These are phyloP conservation scores for Petromus typicus DNA, from an alignment of 2,113 vertebrate species.

Conservation along the genomic window DNA sequence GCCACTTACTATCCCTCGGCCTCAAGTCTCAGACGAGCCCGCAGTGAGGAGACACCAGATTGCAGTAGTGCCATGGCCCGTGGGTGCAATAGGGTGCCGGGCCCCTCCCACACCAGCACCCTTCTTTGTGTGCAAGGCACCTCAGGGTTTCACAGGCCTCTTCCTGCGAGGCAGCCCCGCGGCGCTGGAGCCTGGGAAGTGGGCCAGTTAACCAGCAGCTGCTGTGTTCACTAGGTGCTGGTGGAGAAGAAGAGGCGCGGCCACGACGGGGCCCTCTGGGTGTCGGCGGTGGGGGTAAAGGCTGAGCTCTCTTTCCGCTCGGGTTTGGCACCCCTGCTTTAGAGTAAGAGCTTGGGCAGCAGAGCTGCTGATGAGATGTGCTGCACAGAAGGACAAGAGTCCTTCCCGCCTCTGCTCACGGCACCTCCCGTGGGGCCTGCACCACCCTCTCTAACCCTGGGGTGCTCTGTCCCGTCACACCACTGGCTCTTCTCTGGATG, in stretches of 20 bases:
- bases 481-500: neutral
- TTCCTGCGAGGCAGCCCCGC: neutral
- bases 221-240: constrained; percentile 76
- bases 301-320: constrained; percentile 9
- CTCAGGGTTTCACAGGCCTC: neutral
- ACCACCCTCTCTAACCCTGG: neutral
- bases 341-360: constrained; percentile 69
- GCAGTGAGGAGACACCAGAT: neutral
- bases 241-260: constrained; percentile 71
- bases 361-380: constrained; percentile 51
- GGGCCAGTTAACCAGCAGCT: constrained; percentile 27
- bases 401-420: neutral
- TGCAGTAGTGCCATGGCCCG: neutral
- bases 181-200: neutral
- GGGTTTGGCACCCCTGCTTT: constrained; percentile 59
- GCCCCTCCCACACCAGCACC: neutral
- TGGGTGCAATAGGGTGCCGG: neutral
- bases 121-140: neutral
- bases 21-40: neutral
- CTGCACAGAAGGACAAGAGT: neutral
- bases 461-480: neutral
- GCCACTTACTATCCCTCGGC: rapidly evolving
- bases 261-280: constrained; percentile 76
- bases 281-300: constrained; percentile 81
- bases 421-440: neutral